A percentile compares a stretch with the other conserved stretches of the same genome.
Evolutionary conservation across 2,113 vertebrate species (phyloP).

Genomic region (Paramisgurnus dabryanus): DNA sequence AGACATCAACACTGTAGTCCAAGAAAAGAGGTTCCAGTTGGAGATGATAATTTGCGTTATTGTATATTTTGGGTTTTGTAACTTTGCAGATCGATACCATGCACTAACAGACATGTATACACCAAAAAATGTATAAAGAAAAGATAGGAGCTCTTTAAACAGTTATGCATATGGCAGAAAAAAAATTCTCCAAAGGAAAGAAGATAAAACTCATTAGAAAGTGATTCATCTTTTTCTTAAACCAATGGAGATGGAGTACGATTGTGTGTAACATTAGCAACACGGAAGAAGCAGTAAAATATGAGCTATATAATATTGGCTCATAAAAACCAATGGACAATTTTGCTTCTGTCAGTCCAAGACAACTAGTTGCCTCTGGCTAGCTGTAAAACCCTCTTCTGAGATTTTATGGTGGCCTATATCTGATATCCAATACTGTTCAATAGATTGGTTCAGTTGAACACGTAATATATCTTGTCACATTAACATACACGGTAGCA

Average conservation of each 20-base stretch:
- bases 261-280: constrained; percentile 23
- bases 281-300: not conserved
- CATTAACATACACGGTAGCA: not conserved
- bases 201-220: constrained; percentile 28
- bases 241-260: not conserved
- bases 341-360: constrained; percentile 51
- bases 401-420: constrained; percentile 52
- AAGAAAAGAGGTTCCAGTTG: too few species aligned
- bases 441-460: constrained; percentile 44
- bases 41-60: too few species aligned
- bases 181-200: constrained; percentile 18
- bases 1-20: too few species aligned
- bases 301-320: not conserved
- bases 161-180: constrained; percentile 9
- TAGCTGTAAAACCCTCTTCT: constrained; percentile 50
- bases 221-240: constrained; percentile 30
- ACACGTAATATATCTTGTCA: constrained; percentile 47
- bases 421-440: constrained; percentile 37
- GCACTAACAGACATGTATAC: too few species aligned
- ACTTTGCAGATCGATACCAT: too few species aligned
- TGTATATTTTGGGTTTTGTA: too few species aligned
- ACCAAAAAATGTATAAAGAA: too few species aligned
- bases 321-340: constrained; percentile 22
- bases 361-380: constrained; percentile 57
- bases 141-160: not conserved